phyloP scores from a whole-genome alignment of 92 coral and sea anemone genomes.

The Pocillopora grandis region DNA sequence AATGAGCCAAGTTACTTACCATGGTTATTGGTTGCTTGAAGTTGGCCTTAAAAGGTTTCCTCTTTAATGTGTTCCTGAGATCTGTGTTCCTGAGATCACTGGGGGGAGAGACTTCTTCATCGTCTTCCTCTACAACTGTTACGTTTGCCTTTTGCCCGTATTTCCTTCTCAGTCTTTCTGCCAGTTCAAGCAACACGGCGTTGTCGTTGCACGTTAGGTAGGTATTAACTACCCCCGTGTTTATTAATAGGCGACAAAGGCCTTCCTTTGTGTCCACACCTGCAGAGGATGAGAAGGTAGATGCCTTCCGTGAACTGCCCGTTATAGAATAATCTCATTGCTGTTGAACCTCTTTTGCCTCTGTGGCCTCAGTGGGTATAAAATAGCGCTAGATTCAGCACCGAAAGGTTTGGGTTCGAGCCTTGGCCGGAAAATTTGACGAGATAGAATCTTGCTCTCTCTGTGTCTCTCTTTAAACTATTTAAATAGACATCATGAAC shows the following conservation, averaged over 20 bases:
- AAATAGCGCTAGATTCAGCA: too few species aligned
- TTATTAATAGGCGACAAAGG: constrained; percentile 36
- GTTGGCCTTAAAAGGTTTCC: constrained; percentile 38
- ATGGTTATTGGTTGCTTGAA: constrained; percentile 15
- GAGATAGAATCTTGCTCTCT: too few species aligned
- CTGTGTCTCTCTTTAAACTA: too few species aligned
- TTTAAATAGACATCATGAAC: too few species aligned
- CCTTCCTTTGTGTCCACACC: constrained; percentile 54
- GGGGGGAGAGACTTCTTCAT: background rate
- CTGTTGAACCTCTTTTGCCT: background rate
- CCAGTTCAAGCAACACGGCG: constrained; percentile 48
- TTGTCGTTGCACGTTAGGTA: constrained; percentile 44
- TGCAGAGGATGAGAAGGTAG: background rate
- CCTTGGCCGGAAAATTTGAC: too few species aligned
- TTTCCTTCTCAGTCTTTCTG: constrained; percentile 18
- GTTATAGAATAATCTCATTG: background rate
- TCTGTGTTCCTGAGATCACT: constrained; percentile 11
- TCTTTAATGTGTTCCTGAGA: constrained; percentile 26
- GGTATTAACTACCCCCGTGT: constrained; percentile 48
- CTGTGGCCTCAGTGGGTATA: background rate
- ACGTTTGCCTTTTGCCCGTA: background rate
- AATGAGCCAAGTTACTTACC: background rate
- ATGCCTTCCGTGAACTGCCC: background rate
- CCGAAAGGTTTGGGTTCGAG: too few species aligned
- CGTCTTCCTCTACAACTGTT: background rate